phyloP scores from a whole-genome alignment of 2,113 vertebrate genomes.

The Erythrolamprus reginae region DNA sequence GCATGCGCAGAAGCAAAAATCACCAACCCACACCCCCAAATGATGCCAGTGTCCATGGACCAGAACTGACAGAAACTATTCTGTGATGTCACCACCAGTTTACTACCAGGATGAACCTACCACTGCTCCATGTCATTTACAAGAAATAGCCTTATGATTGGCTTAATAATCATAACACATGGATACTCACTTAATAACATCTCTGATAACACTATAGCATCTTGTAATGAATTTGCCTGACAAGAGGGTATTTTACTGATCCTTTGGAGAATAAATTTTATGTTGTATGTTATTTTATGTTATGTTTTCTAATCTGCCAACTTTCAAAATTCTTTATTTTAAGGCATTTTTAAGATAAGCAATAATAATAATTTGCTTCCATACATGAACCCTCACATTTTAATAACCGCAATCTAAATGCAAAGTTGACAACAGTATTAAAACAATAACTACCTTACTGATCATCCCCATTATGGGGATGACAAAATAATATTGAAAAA shows the following conservation, averaged over 20 bases:
- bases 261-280: background rate
- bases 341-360: background rate
- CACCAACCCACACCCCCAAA: too few relatives aligned
- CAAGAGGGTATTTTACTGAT: background rate
- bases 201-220: background rate
- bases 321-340: background rate
- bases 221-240: background rate
- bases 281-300: too few relatives aligned
- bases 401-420: background rate
- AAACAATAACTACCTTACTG: background rate
- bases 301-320: background rate
- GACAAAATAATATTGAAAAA: background rate
- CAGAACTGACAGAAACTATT: too few relatives aligned
- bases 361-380: slow-evolving; percentile 7
- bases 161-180: background rate
- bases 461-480: background rate
- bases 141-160: too few relatives aligned
- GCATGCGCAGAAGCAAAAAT: too few relatives aligned
- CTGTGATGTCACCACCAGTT: too few relatives aligned
- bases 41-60: too few relatives aligned
- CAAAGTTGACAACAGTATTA: background rate
- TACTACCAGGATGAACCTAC: too few relatives aligned
- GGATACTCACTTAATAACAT: background rate
- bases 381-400: slow-evolving; percentile 15
- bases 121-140: too few relatives aligned